Base-by-base conservation (phyloP, 2,888 invertebrate species). In the Acronicta leporina region DNA sequence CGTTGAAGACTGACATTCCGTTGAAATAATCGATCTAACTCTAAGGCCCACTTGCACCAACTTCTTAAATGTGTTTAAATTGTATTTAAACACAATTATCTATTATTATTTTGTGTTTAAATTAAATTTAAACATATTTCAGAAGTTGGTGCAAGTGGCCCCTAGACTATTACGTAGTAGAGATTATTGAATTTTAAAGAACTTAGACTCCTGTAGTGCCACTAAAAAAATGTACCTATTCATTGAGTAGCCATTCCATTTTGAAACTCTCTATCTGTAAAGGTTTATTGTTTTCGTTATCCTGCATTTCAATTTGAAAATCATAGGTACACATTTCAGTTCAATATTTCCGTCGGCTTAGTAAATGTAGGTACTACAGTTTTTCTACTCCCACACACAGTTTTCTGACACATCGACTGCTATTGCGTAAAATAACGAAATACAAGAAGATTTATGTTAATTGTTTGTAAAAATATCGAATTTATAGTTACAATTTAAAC, bases 391-490 rank as follows among this genome's bases (percentile, higher is more conserved):
- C 65, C 52, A 71, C 57, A 71, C 57, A 16, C 48, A 5, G 55
- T 49, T 15, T 54, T 56, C 59, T 46, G 61, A 68, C 56, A 61
- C 48, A 61, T 56, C 48, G 10, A 47, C 41, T 45, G 49, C 70
- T 73, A 72, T 67, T 72, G 64, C 76, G 48, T 69, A 78, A 68
- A 69, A 61, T 50, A 73, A 74, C 61, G 57, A 64, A 54, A 66
- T 47, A 45, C 35, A 49, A 45, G 58, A 77, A 57, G 69, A 75
- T 80, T 80, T 78, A 78, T 70, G 50, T 62, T 62, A 56, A 70
- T 65, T 62, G 61, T 74, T 65, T 69, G 44, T 63, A 59, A 65
- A 73, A 67, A 62, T 41, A 57, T 61, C 54, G 27, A 68, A 68
- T 71, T 63, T 71, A 63, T 69, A 70, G 59, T 52, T 44, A 57